These are phyloP conservation scores for Tachycineta bicolor DNA, from an alignment of 2,113 vertebrate genomes.

Conservation along the genomic window DNA sequence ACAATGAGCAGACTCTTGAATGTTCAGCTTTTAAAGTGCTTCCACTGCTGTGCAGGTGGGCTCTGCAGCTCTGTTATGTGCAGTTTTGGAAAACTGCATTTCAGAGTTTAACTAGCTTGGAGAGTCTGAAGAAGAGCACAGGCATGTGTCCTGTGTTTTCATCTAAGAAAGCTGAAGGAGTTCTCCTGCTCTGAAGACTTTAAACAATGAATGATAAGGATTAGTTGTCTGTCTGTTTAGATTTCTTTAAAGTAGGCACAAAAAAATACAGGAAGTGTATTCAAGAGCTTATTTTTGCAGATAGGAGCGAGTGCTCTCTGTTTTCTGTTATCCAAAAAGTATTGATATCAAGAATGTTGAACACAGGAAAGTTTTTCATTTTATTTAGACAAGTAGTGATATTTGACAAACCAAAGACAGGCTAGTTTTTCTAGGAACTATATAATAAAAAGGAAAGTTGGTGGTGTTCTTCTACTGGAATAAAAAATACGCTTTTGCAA, in stretches of 20 bases:
- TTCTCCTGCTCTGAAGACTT: constrained; percentile 24
- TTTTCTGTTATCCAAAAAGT: background rate
- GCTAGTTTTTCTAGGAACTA: background rate
- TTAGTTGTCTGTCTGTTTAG: background rate
- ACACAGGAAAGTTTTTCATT: background rate
- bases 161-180: constrained; percentile 16
- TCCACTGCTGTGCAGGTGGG: background rate
- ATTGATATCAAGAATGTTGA: background rate
- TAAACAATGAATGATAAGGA: background rate
- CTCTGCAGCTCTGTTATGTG: fast-evolving
- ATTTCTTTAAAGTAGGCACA: background rate
- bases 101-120: background rate
- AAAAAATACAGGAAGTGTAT: background rate
- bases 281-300: background rate
- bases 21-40: background rate
- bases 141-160: background rate
- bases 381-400: background rate
- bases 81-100: background rate
- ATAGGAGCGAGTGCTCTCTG: background rate
- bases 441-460: constrained; percentile 8
- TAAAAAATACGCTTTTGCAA: background rate
- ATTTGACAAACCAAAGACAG: background rate
- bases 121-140: background rate
- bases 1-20: background rate
- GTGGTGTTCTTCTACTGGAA: constrained; percentile 4